Evolutionary conservation across 2,888 invertebrate species (phyloP), one percentile per base, ranked within the genome.

Genomic region (Aquatica leii): DNA sequence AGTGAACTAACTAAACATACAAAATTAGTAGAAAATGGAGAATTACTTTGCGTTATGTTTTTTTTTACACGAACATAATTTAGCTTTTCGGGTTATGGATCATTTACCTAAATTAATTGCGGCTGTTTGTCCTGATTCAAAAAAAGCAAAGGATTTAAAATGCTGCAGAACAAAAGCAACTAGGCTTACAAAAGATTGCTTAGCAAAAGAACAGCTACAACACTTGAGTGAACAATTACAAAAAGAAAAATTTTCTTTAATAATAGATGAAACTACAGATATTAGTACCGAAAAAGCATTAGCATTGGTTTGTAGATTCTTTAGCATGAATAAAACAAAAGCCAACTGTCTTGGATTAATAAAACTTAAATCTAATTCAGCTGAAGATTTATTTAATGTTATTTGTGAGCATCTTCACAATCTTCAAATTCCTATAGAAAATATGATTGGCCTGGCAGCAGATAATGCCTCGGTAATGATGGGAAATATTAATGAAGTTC

Each of bases 391-490:
- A 37, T 37, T 37, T 37, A n/a, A n/a, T n/a, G n/a, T n/a, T n/a
- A n/a, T n/a, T n/a, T n/a, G 12, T 37, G 37, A 37, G 37, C 37
- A 37, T 37, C 37, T 37, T 37, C 37, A 37, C 37, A 37, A 37
- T 37, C 37, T 37, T 37, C 37, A 51, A 17, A 50, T 70, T 40
- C 64, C 61, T 15, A 49, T 64, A 11, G 41, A 62, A 46, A 74
- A 74, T 62, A 54, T 74, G n/a, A n/a, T n/a, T n/a, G n/a, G n/a
- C n/a, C n/a, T n/a, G n/a, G n/a, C n/a, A n/a, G n/a, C n/a, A n/a
- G 35, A 67, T 59, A 73, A 72, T 64, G 73, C 74, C 0, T 63
- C 65, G 6, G 72, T 72, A 11, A 74, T 76, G 74, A 73, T 73
- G 71, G 74, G 71, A 1, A 65, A 62, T 18, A 68, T 63, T 37